Conservation (phyloP, 2,888 invertebrate species). For the Adelognathus sp. region DNA sequence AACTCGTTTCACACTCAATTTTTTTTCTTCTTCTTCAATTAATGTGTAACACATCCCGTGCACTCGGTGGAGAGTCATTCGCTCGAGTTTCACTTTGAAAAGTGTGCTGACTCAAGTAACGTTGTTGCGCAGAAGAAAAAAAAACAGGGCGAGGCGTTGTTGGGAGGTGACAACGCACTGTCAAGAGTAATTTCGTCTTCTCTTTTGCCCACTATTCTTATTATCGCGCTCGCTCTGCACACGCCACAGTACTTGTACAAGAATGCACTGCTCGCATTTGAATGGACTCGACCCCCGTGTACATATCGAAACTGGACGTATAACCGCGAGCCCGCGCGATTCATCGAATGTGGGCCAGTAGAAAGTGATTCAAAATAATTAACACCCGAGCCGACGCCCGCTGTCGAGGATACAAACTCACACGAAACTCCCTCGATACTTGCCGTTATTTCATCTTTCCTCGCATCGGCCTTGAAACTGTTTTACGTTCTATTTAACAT, state of each 20-base stretch:
- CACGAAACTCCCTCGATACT: neutral
- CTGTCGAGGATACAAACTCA: neutral
- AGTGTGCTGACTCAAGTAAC: conserved; percentile 26
- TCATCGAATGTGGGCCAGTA: conserved; percentile 54
- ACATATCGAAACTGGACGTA: neutral
- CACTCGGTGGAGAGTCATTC: neutral
- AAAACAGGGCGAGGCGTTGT: neutral
- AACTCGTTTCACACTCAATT: neutral
- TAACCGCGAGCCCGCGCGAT: neutral
- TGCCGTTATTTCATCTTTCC: neutral
- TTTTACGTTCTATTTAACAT: too few species aligned
- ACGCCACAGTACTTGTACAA: conserved; percentile 2
- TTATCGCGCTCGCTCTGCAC: conserved; percentile 10
- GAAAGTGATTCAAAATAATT: conserved; percentile 63
- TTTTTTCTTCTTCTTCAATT: neutral
- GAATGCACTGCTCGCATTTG: conserved; percentile 1
- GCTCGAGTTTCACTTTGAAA: conserved; percentile 29
- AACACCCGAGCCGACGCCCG: conserved; percentile 22
- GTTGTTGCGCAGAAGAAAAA: conserved; percentile 3
- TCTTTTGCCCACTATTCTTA: neutral
- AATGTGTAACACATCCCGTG: neutral
- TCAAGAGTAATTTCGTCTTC: conserved; percentile 2
- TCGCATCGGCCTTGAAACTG: neutral
- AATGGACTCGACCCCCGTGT: neutral
- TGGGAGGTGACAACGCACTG: conserved; percentile 2